Base-by-base conservation (phyloP, 2,888 invertebrate genomes). In the Chrysodeixis includens region DNA sequence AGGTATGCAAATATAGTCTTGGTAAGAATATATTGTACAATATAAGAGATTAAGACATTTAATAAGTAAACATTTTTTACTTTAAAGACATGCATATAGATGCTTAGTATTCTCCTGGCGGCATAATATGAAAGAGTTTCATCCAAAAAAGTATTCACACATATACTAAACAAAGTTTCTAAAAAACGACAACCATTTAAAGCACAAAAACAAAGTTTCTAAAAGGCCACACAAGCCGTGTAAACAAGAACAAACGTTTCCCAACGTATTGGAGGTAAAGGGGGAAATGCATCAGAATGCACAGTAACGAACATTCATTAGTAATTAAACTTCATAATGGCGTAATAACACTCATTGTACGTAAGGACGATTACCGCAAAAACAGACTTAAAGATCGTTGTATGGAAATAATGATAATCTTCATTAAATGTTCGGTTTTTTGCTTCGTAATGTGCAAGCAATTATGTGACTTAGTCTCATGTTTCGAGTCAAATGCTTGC, bases 261-360 rank as follows among this genome's bases (percentile, higher is more conserved):
- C 7, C 53, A 10, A 9, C 18, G 32, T 30, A 40, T 55, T 35
- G n/a, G n/a, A n/a, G n/a, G n/a, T n/a, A 30, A 74, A 32, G 40
- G 1, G 30, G n/a, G 30, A 76, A 75, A 56, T 10, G 44, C 52
- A 65, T 64, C 12, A 12, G 58, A 56, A 72, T 71, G 49, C 63
- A 67, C 55, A 69, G 40, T 65, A 14, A 46, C 61, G 65, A 68
- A 66, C 54, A 69, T 61, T 77, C 67, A 81, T 72, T 73, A 60
- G 62, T 64, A 76, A 79, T 81, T 77, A 81, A 77, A 77, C 10
- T 58, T 30, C 56, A 35, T 74, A 71, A 79, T 79, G 56, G 32
- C 63, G 66, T 74, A 81, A 79, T 81, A 65, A 55, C 62, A 75
- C 61, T 62, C 22, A 69, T 78, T 65, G 56, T 10, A 22, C 12